phyloP scores from a whole-genome alignment of 1,140 invertebrate genomes.

The Cydia splendana region DNA sequence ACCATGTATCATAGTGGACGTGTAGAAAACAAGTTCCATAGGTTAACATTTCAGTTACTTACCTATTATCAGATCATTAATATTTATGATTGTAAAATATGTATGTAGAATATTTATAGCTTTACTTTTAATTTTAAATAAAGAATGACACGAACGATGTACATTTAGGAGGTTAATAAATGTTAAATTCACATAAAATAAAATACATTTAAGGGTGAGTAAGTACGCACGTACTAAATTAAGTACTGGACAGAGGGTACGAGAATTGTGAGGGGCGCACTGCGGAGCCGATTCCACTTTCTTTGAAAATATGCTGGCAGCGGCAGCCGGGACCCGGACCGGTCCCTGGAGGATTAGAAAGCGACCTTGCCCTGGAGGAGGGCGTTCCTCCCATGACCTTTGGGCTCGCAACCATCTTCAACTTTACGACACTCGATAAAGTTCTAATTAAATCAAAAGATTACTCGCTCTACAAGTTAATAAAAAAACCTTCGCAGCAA shows the following conservation, averaged over 20 bases:
- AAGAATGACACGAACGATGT: background rate
- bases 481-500: constrained; percentile 33
- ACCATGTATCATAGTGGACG: background rate
- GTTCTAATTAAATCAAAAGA: constrained; percentile 20
- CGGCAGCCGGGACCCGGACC: constrained; percentile 46
- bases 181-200: background rate
- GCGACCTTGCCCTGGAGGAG: constrained; percentile 58
- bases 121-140: background rate
- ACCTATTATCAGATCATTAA: background rate
- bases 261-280: background rate
- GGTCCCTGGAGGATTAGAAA: constrained; percentile 60
- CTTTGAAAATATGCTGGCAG: constrained; percentile 33
- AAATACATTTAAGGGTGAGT: background rate
- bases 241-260: background rate
- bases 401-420: constrained; percentile 33
- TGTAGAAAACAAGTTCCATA: background rate
- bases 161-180: background rate
- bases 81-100: background rate
- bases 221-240: background rate
- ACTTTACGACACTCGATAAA: constrained; percentile 34
- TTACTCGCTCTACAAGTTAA: constrained; percentile 16
- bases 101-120: background rate
- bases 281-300: constrained; percentile 9
- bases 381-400: constrained; percentile 53
- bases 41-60: background rate